A percentile compares a stretch with the other conserved stretches of the same genome.
Evolutionary conservation across 2,888 invertebrate species (phyloP).

Genomic region (Trilocha varians): DNA sequence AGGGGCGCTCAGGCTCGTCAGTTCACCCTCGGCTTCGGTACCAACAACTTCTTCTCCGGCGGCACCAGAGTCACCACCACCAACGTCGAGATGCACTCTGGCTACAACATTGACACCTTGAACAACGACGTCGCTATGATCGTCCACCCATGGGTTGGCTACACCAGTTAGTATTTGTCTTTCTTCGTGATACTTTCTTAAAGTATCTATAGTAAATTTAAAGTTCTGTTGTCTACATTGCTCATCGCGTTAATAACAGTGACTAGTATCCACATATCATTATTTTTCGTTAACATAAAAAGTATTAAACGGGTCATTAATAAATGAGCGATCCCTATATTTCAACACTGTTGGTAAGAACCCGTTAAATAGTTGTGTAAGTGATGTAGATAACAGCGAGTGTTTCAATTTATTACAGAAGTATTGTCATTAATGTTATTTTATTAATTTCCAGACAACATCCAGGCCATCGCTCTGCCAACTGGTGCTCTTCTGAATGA

Average conservation of each 20-base stretch:
- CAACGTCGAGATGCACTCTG: slow-evolving; percentile 21
- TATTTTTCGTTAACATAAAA: too few species aligned
- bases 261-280: too few species aligned
- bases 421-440: too few species aligned
- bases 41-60: slow-evolving; percentile 24
- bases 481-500: slow-evolving; percentile 21
- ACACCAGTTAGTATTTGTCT: slow-evolving; percentile 19
- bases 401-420: too few species aligned
- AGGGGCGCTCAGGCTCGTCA: slow-evolving; percentile 25
- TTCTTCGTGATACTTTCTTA: too few species aligned
- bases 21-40: slow-evolving; percentile 33
- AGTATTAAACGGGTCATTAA: too few species aligned
- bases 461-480: slow-evolving; percentile 30
- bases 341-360: too few species aligned
- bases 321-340: too few species aligned
- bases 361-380: too few species aligned
- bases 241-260: too few species aligned
- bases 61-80: slow-evolving; percentile 22
- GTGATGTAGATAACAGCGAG: too few species aligned
- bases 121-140: slow-evolving; percentile 25
- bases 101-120: slow-evolving; percentile 19
- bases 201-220: neutral
- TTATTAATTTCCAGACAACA: slow-evolving; percentile 22
- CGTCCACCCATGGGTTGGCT: slow-evolving; percentile 17
- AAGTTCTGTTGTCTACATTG: too few species aligned